These are phyloP conservation scores for Scalopus aquaticus DNA, from an alignment of 2,113 vertebrate species.

Conservation along the genomic window DNA sequence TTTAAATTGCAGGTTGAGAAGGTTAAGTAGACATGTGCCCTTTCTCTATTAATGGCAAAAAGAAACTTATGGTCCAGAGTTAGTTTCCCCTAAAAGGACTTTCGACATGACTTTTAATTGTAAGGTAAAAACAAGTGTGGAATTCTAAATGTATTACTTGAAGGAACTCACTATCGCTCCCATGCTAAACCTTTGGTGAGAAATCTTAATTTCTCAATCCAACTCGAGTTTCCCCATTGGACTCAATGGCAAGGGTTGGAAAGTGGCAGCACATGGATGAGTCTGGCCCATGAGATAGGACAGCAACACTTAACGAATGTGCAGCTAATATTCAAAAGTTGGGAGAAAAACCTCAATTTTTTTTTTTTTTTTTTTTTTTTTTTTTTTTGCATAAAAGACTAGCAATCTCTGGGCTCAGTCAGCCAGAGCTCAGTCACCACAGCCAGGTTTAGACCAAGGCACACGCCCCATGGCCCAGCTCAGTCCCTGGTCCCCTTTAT, in stretches of 20 bases:
- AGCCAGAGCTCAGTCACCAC: no score
- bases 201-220: not conserved
- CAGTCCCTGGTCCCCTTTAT: not conserved
- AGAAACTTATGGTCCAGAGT: not conserved
- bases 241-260: not conserved
- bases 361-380: not conserved
- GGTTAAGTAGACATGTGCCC: not conserved
- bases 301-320: not conserved
- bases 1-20: not conserved
- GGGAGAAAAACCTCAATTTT: not conserved
- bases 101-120: not conserved
- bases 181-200: not conserved
- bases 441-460: not conserved
- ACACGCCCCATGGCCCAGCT: not conserved
- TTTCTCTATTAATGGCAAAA: constrained; percentile 8
- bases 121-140: not conserved
- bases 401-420: not conserved
- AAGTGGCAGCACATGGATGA: not conserved
- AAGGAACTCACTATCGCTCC: not conserved
- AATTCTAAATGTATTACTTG: not conserved
- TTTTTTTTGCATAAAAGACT: not conserved
- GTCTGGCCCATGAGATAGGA: not conserved
- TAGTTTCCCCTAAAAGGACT: not conserved
- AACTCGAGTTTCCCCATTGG: not conserved
- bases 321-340: not conserved